Evolutionary conservation across 2,888 invertebrate species (phyloP).

Genomic region (Ceramica pisi): DNA sequence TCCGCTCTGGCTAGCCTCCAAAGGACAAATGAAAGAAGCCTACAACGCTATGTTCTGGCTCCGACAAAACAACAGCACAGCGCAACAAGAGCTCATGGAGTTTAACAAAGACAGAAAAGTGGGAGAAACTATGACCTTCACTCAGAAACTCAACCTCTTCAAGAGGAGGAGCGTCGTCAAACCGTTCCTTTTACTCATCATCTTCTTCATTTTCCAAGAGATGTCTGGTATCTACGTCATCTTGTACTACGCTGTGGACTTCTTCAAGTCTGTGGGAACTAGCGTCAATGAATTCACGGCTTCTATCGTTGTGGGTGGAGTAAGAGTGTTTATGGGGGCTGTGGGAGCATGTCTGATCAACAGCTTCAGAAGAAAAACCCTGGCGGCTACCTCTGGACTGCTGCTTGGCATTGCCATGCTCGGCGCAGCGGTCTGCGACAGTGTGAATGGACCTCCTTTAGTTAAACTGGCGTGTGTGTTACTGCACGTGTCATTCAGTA

Average conservation of each 20-base stretch:
- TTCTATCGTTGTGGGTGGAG: constrained; percentile 93
- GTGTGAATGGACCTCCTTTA: constrained; percentile 88
- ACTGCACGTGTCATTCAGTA: constrained; percentile 93
- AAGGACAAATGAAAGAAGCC: constrained; percentile 91
- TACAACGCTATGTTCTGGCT: constrained; percentile 92
- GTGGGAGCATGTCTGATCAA: constrained; percentile 93
- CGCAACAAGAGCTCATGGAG: constrained; percentile 92
- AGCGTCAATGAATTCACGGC: constrained; percentile 92
- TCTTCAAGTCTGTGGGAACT: constrained; percentile 93
- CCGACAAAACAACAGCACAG: constrained; percentile 91
- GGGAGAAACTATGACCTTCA: constrained; percentile 82
- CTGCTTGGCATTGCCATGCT: constrained; percentile 92
- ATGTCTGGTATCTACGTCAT: constrained; percentile 94
- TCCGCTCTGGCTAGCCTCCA: constrained; percentile 92
- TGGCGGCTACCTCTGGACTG: constrained; percentile 92
- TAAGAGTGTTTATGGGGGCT: constrained; percentile 92
- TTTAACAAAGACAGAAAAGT: constrained; percentile 87
- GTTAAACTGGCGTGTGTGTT: constrained; percentile 91
- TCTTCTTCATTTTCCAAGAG: constrained; percentile 93
- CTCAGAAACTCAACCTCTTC: constrained; percentile 83
- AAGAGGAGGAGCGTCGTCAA: constrained; percentile 91
- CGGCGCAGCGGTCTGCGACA: constrained; percentile 91
- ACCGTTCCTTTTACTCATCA: constrained; percentile 92
- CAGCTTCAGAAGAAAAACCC: constrained; percentile 91
- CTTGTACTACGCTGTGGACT: constrained; percentile 93